Conservation (phyloP, 2,113 vertebrate genomes). For the Tupaia tana region DNA sequence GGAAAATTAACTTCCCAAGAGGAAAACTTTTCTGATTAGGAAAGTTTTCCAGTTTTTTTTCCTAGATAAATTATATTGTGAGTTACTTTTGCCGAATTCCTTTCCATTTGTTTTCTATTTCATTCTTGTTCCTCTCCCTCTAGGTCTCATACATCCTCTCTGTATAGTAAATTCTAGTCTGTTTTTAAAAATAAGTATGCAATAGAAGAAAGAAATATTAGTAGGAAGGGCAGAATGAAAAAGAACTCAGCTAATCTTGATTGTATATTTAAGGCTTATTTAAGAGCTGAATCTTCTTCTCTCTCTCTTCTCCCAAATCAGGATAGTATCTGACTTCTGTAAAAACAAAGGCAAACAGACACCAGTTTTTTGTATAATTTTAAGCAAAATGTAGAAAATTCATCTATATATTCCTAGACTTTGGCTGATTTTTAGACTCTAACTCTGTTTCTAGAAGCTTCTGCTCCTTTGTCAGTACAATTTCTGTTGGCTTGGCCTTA, state of each 20-base stretch:
- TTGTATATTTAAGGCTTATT: constrained; percentile 44
- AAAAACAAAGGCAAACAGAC: constrained; percentile 42
- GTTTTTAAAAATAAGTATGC: constrained; percentile 69
- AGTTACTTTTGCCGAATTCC: constrained; percentile 63
- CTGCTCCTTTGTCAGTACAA: neutral
- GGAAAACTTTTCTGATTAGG: constrained; percentile 37
- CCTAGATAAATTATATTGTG: constrained; percentile 62
- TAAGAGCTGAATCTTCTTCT: constrained; percentile 56
- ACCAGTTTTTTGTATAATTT: neutral
- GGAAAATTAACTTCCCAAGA: constrained; percentile 52
- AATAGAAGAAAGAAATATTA: constrained; percentile 59
- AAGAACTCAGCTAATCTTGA: constrained; percentile 55
- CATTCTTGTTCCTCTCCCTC: constrained; percentile 56
- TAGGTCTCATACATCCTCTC: constrained; percentile 11
- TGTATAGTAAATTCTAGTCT: constrained; percentile 60
- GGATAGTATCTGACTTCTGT: constrained; percentile 40
- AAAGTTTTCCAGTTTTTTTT: constrained; percentile 42
- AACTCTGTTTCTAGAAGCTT: constrained; percentile 16
- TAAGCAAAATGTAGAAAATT: constrained; percentile 28
- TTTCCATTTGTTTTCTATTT: constrained; percentile 77
- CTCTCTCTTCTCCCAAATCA: neutral
- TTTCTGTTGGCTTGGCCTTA: constrained; percentile 18
- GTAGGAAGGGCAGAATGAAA: constrained; percentile 42
- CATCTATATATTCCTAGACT: neutral
- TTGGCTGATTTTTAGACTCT: neutral